Evolutionary conservation across 2,797 vertebrate species (phyloP).

Genomic region (Cirrhinus mrigala): DNA sequence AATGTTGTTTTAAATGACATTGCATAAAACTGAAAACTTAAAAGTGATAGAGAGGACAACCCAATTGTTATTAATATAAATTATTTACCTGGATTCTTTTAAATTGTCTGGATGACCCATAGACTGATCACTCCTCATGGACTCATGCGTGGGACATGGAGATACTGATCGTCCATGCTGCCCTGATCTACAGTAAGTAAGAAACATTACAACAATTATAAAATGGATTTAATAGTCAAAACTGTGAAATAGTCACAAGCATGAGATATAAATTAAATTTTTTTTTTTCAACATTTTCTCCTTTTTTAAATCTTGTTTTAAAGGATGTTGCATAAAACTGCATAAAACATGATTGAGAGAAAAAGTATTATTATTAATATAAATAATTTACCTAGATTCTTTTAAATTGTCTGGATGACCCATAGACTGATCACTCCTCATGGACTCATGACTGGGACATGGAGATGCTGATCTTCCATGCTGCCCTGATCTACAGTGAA

Average conservation of each 20-base stretch:
- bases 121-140: neutral
- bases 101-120: fast-evolving
- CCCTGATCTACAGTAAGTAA: neutral
- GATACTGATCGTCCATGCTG: neutral
- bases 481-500: neutral
- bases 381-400: neutral
- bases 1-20: neutral
- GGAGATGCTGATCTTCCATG: neutral
- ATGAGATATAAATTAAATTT: neutral
- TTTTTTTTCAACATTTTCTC: no score
- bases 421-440: neutral
- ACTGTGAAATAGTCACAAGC: neutral
- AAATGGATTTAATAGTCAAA: neutral
- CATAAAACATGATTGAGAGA: no score
- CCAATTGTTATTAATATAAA: neutral
- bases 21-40: neutral
- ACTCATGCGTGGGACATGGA: neutral
- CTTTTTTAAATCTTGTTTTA: no score
- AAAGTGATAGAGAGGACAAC: neutral
- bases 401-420: fast-evolving
- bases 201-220: neutral
- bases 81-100: neutral
- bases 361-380: no score
- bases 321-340: no score
- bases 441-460: neutral